Evolutionary conservation across 2,113 vertebrate genomes (phyloP).

Genomic region (Poicephalus meyeri): DNA sequence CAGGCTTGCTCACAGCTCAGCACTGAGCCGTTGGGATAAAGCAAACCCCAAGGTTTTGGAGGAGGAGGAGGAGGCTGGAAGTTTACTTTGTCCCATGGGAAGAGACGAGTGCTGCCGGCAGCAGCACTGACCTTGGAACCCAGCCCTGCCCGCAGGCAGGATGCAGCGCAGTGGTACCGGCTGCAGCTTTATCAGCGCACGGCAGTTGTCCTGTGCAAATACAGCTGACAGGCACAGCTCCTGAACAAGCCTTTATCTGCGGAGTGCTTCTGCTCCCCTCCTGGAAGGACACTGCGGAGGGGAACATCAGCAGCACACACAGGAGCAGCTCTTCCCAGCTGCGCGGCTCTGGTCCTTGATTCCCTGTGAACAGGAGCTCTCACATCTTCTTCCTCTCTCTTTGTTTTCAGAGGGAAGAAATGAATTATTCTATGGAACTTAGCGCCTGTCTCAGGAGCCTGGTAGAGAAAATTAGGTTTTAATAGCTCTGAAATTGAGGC

Average conservation of each 20-base stretch:
- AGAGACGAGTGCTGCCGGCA: not conserved
- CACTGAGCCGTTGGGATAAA: fast-evolving
- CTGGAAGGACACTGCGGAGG: not conserved
- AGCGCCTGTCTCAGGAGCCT: conserved; percentile 70
- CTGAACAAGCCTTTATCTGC: not conserved
- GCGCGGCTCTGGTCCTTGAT: not conserved
- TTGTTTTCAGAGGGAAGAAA: conserved; percentile 25
- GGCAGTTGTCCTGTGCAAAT: not conserved
- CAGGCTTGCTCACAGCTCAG: fast-evolving
- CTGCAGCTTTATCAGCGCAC: not conserved
- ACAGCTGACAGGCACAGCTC: not conserved
- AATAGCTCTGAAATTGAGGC: conserved; percentile 77
- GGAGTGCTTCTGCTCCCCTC: not conserved
- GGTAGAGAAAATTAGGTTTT: conserved; percentile 73
- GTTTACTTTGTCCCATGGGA: not conserved
- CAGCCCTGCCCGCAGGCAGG: not conserved
- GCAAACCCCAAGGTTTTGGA: not conserved
- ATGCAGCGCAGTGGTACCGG: not conserved
- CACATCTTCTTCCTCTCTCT: not conserved
- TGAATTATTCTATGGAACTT: conserved; percentile 70
- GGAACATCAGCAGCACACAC: not conserved
- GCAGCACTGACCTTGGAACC: not conserved
- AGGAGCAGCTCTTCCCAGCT: not conserved
- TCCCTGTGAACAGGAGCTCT: not conserved
- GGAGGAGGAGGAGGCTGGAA: not conserved